Evolutionary conservation across 2,113 vertebrate genomes (phyloP), one percentile per base, ranked within the genome.

Genomic region (Cyanoramphus novaezelandiae): DNA sequence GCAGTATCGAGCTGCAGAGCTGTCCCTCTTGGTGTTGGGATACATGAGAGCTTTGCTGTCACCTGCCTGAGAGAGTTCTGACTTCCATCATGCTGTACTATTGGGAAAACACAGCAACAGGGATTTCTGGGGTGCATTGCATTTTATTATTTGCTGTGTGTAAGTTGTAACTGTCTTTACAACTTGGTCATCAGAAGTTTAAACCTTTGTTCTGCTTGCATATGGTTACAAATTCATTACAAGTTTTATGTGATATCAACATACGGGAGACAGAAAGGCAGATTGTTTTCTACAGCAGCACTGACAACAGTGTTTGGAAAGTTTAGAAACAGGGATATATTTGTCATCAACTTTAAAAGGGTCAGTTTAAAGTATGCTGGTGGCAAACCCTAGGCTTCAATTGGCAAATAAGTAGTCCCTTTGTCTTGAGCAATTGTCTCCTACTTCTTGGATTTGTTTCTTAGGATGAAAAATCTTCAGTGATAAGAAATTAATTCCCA

Each of bases 31-130:
- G 46, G 52, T 39, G 21, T 21, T 1, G 3, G 27, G 13, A 33
- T 41, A 29, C 29, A 37, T 21, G 39, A 60, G 5, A 41, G 2
- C 33, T 65, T 81, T 41, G 14, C 24, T 13, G 11, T 55, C 72
- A 10, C 6, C 24, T 20, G 13, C 8, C 25, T 33, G 0, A 0
- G 17, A 28, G 16, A 72, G 11, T 50, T 80, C 19, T 49, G 41
- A 10, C 29, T n/a, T 47, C 31, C 16, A 53, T 35, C 39, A 17
- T 5, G 7, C 25, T 47, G 20, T 23, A n/a, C 57, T 59, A 59
- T 15, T 9, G 1, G 13, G 21, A 60, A 90, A 53, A 70, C 15
- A 60, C 8, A 69, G 37, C 75, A 46, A 46, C 7, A 35, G 14
- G 15, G 16, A 17, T 46, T 71, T 27, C 31, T 24, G 31, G 14